phyloP scores from a whole-genome alignment of 2,113 vertebrate genomes.

The Sigmodon hispidus region DNA sequence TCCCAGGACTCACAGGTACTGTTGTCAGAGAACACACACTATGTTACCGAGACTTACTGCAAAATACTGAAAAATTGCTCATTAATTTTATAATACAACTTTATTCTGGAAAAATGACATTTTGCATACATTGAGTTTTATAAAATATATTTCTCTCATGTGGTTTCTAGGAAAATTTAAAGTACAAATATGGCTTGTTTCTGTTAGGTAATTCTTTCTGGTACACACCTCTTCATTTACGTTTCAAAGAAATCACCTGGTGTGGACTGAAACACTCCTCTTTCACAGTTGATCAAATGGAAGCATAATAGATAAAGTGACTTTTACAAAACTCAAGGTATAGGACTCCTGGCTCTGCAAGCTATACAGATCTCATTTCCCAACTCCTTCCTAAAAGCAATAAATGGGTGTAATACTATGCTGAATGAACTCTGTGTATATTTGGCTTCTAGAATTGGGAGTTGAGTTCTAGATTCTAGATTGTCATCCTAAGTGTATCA shows the following conservation, averaged over 20 bases:
- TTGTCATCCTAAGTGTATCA: neutral
- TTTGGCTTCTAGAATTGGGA: neutral
- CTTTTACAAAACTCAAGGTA: neutral
- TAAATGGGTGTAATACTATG: accelerated
- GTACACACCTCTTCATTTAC: neutral
- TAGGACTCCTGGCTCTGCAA: neutral
- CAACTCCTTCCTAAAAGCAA: neutral
- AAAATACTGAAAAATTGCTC: neutral
- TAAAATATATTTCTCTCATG: neutral
- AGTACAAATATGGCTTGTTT: neutral
- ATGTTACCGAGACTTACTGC: neutral
- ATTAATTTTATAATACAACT: neutral
- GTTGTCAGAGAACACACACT: neutral
- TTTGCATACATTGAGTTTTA: neutral
- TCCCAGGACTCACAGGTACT: accelerated
- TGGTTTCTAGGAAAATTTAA: neutral
- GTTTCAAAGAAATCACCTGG: neutral
- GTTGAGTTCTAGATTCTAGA: too few relatives aligned
- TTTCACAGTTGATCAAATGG: neutral
- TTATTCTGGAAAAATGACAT: neutral
- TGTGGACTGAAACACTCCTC: neutral
- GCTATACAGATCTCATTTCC: neutral
- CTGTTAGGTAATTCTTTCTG: neutral
- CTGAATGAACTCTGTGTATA: accelerated
- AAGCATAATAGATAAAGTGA: neutral